These are phyloP conservation scores for Bubo scandiacus DNA, from an alignment of 2,113 vertebrate species.

Conservation along the genomic window DNA sequence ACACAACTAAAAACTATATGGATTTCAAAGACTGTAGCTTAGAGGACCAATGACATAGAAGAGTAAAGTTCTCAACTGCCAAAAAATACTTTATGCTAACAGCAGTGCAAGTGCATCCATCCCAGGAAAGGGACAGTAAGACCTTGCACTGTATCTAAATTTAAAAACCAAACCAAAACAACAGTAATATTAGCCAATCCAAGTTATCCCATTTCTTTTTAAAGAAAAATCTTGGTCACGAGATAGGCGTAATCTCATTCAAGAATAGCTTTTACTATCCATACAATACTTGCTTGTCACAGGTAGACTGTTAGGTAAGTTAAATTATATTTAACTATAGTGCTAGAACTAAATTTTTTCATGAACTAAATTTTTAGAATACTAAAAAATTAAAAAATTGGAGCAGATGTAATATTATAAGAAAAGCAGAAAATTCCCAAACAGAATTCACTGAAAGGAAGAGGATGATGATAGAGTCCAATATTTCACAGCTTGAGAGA, in stretches of 20 bases:
- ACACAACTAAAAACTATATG: neutral
- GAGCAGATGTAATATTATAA: neutral
- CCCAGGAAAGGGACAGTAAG: neutral
- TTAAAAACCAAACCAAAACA: neutral
- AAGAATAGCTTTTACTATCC: neutral
- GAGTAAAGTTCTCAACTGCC: neutral
- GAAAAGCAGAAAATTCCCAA: neutral
- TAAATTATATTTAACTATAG: neutral
- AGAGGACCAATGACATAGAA: neutral
- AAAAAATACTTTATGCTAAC: neutral
- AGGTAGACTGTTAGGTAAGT: neutral
- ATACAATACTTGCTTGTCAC: neutral
- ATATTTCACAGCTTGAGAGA: neutral
- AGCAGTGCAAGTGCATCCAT: neutral
- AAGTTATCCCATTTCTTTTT: neutral
- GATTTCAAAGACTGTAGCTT: neutral
- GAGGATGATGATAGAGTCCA: neutral
- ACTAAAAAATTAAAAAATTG: neutral
- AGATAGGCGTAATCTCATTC: neutral
- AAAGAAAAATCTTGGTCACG: neutral
- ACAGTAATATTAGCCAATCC: neutral
- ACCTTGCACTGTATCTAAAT: neutral
- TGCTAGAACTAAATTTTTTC: neutral
- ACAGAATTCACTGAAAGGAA: neutral
- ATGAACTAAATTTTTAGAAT: neutral